phyloP scores from a whole-genome alignment of 2,797 vertebrate species.

The Pitangus sulphuratus region DNA sequence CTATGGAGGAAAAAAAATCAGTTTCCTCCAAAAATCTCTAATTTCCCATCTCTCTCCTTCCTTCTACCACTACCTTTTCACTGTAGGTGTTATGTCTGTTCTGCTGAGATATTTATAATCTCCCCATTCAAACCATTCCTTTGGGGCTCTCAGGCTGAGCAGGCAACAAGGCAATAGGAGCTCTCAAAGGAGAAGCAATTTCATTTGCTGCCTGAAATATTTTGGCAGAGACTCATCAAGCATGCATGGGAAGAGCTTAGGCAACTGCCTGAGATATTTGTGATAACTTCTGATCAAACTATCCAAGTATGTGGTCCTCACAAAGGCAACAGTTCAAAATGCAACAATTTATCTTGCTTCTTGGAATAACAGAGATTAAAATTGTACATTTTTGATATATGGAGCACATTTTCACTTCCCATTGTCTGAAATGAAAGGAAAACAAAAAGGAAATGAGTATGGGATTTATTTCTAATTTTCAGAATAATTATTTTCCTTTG shows the following conservation, averaged over 20 bases:
- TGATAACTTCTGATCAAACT: neutral
- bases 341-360: neutral
- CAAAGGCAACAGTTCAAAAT: neutral
- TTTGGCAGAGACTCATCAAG: slow-evolving; percentile 12
- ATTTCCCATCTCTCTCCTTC: neutral
- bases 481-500: neutral
- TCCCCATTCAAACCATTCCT: neutral
- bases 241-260: neutral
- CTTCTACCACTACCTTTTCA: neutral
- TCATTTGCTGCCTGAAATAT: slow-evolving; percentile 14
- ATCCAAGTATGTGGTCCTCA: neutral
- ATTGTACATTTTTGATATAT: neutral
- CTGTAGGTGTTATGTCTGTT: neutral
- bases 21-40: neutral
- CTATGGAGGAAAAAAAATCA: neutral
- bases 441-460: neutral
- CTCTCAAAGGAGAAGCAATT: neutral
- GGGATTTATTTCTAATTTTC: neutral
- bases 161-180: neutral
- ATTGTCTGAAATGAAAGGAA: neutral
- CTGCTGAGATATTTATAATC: slow-evolving; percentile 39
- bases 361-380: neutral
- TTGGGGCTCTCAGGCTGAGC: neutral
- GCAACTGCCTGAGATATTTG: neutral
- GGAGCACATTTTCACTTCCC: neutral